Evolutionary conservation across 2,113 vertebrate species (phyloP).

Genomic region (Furnarius figulus): DNA sequence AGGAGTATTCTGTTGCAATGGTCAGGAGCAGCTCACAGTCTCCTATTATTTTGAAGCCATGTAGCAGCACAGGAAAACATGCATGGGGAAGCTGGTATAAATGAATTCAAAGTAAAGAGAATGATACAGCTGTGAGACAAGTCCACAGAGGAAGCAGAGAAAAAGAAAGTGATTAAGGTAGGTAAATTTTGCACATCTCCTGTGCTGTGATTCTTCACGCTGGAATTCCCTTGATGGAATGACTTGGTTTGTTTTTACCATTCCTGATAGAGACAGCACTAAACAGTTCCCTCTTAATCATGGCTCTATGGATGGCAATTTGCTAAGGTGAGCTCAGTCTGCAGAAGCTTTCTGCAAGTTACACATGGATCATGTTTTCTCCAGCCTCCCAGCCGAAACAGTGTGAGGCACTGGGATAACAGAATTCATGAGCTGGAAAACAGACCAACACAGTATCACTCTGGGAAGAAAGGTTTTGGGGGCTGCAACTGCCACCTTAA

Average conservation of each 20-base stretch:
- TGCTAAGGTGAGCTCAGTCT: background rate
- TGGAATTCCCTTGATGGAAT: background rate
- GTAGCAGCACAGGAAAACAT: background rate
- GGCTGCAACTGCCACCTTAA: background rate
- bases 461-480: background rate
- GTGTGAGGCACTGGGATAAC: rapidly evolving
- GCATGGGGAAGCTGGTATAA: background rate
- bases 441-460: background rate
- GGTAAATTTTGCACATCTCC: background rate
- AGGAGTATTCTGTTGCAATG: background rate
- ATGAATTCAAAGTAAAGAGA: background rate
- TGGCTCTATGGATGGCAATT: background rate
- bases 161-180: background rate
- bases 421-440: background rate
- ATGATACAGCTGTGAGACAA: background rate
- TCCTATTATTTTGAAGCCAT: background rate
- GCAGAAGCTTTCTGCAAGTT: background rate
- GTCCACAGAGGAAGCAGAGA: background rate
- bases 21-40: background rate
- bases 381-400: background rate
- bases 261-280: background rate
- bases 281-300: background rate
- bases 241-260: background rate
- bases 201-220: background rate
- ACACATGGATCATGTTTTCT: background rate